These are phyloP conservation scores for Condylura cristata DNA, from an alignment of 2,113 vertebrate genomes.

Conservation along the genomic window DNA sequence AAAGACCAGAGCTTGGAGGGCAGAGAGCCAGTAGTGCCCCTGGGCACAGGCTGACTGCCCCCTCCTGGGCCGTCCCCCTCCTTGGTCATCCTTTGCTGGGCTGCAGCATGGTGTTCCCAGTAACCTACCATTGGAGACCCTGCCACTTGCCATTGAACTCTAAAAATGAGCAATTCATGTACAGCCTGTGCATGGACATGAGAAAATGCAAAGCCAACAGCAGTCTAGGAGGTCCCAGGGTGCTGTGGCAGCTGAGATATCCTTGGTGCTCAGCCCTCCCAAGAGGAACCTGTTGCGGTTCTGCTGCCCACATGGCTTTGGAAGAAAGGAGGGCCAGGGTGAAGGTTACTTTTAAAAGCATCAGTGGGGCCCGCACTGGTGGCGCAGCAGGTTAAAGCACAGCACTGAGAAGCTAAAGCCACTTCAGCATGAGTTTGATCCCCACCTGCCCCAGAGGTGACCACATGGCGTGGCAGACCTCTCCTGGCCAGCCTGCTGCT, in stretches of 20 bases:
- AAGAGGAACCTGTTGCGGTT: not conserved
- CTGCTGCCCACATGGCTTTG: not conserved
- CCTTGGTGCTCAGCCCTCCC: accelerated
- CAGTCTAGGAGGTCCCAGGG: too few species aligned
- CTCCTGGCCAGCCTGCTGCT: too few species aligned
- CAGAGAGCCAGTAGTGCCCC: not conserved
- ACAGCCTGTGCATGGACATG: not conserved
- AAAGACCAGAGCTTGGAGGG: not conserved
- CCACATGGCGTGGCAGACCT: too few species aligned
- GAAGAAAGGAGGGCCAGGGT: not conserved
- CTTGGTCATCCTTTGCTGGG: not conserved
- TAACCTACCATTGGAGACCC: not conserved
- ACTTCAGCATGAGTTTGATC: too few species aligned
- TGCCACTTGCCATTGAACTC: not conserved
- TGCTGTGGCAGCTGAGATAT: not conserved
- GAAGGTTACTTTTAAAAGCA: not conserved
- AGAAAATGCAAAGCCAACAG: not conserved
- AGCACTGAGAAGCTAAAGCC: too few species aligned
- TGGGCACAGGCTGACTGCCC: too few species aligned
- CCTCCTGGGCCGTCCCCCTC: not conserved
- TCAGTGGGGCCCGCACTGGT: too few species aligned
- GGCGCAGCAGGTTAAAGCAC: too few species aligned
- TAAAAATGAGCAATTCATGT: not conserved
- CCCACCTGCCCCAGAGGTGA: too few species aligned
- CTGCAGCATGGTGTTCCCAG: not conserved